Percentiles rank a stretch among this genome's conserved stretches.
Conservation (phyloP, 2,797 vertebrate genomes). For the Brachymystax lenok region DNA sequence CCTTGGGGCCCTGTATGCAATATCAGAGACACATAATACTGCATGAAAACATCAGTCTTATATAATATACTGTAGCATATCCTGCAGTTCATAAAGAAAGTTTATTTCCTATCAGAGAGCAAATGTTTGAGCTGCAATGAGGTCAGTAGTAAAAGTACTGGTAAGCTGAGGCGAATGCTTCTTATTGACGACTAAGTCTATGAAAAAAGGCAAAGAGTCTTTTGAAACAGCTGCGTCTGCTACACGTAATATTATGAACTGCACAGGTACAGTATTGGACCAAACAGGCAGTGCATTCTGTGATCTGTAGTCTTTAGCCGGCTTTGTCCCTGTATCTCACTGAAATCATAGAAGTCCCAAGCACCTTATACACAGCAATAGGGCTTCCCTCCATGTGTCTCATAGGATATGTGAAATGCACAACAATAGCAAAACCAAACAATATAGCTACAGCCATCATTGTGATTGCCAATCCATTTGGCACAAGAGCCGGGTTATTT, state of each 20-base stretch:
- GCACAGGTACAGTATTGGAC: conserved; percentile 34
- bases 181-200: conserved; percentile 26
- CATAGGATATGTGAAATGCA: no score
- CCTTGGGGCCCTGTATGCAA: not conserved
- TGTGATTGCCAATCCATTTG: conserved; percentile 50
- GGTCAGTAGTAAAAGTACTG: conserved; percentile 33
- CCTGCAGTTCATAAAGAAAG: conserved; percentile 14
- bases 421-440: conserved; percentile 23
- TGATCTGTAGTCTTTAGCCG: conserved; percentile 30
- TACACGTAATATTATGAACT: conserved; percentile 26
- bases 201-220: conserved; percentile 26
- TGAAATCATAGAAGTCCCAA: conserved; percentile 11
- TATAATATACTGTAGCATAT: conserved; percentile 35
- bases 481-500: conserved; percentile 52
- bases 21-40: conserved; percentile 39
- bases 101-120: conserved; percentile 25
- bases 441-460: conserved; percentile 40
- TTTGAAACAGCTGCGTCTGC: conserved; percentile 31
- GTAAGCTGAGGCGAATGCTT: conserved; percentile 32
- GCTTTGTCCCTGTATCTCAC: conserved; percentile 30
- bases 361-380: conserved; percentile 6
- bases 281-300: conserved; percentile 46
- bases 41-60: conserved; percentile 40
- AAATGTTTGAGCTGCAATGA: conserved; percentile 41
- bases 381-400: conserved; percentile 4